Evolutionary conservation across 64 coral and sea anemone species (phyloP), one percentile per base, ranked within the genome.

Genomic region (Acropora yongei): DNA sequence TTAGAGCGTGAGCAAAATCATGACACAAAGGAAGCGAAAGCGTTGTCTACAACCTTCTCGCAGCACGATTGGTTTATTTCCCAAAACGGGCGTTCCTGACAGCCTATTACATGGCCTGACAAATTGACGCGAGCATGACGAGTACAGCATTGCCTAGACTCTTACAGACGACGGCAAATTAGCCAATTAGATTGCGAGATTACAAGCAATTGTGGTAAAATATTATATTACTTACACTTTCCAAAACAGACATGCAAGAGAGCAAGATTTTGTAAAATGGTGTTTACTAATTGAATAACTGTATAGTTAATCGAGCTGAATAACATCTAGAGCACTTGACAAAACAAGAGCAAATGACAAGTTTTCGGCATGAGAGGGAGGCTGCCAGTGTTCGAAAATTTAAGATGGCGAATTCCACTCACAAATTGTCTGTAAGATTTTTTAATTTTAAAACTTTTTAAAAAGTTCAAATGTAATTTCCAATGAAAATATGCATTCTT

Each of bases 301-400:
- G 67, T 71, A 71, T 30, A 71, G 67, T 71, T 71, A 71, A 71
- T 71, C 67, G 67, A 71, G 67, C 67, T 71, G 13, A 71, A 71
- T 71, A 71, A 71, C 67, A 71, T 71, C 67, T 71, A 6, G 67
- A 71, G 67, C 67, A 71, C 67, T 71, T 71, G 67, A 71, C 67
- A 71, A 71, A 71, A 71, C 67, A 0, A 71, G 67, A 71, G 67
- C 67, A 71, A 71, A 71, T 71, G 67, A 71, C 67, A 71, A 10
- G 67, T 2, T 71, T 71, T 71, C 67, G 67, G 67, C 67, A 30
- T 30, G 67, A 71, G 18, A 71, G 67, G 6, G 67, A 71, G 67
- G 67, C 67, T 13, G 4, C 50, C 50, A 53, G 50, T 30, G 67
- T 2, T 6, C 6, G 67, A 71, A 71, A 71, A 71, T 71, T 71